Evolutionary conservation across 2,797 vertebrate genomes (phyloP), one percentile per base, ranked within the genome.

Genomic region (Philypnodon macrostomus): DNA sequence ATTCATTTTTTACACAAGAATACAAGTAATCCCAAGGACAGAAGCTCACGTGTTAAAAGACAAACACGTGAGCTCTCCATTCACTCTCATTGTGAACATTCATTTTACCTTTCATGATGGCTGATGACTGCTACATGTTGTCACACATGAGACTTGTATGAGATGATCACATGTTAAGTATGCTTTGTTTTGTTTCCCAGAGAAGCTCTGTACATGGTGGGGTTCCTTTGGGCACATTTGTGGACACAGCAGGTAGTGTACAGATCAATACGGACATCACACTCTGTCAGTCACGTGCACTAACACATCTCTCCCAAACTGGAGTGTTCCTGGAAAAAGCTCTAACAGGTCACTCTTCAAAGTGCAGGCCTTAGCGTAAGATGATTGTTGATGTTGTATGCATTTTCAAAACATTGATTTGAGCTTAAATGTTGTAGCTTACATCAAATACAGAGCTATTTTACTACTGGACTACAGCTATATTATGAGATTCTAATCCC

Each of bases 241-340:
- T 37, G 8, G 24, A 51, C 24, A 30, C 60, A 57, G 59, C 32
- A 27, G 71, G 69, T 53, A 34, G 34, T 11, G 12, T 44, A 40
- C 17, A 52, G 47, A 75, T 75, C 75, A 66, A 75, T 80, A 36
- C 44, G 60, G 42, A 45, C 47, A 41, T 27, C 57, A 27, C 48
- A 29, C 44, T 15, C 14, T 15, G 8, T 57, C 51, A 10, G 30
- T 47, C 60, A 66, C 34, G 10, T 53, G 59, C 10, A 23, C 10
- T 2, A 33, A 13, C 33, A 63, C 54, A 39, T n/a, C 2, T 12
- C 24, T 14, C n/a, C 26, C 34, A 61, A 24, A 26, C 10, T 7
- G 7, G 5, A 11, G 24, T 2, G 39, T 35, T 57, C 34, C 45
- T 26, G 30, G 34, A 45, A 65, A 31, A 34, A 8, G 3, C 33